Evolutionary conservation across 2,113 vertebrate species (phyloP).

Genomic region (Peromyscus polionotus): DNA sequence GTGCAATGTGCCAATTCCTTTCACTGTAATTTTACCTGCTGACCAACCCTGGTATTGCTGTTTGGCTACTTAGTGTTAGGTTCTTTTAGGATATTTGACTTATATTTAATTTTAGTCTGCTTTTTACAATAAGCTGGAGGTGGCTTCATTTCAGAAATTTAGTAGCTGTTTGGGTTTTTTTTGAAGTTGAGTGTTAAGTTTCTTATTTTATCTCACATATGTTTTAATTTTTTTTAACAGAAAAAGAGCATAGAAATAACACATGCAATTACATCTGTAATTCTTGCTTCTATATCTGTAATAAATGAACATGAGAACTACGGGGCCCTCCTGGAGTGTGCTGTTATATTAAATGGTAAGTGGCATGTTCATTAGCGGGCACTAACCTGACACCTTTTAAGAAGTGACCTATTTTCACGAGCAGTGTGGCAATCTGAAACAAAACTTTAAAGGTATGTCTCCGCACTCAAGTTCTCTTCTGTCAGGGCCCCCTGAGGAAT

Average conservation of each 20-base stretch:
- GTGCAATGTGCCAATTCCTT: not conserved
- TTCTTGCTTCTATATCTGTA: constrained; percentile 88
- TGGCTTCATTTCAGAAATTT: constrained; percentile 26
- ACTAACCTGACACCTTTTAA: too few species aligned
- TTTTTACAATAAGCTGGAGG: constrained; percentile 38
- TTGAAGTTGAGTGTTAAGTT: constrained; percentile 50
- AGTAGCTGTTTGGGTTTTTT: constrained; percentile 11
- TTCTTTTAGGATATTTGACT: not conserved
- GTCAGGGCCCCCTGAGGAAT: not conserved
- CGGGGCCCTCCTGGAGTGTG: constrained; percentile 89
- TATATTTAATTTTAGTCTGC: constrained; percentile 5
- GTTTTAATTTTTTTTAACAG: constrained; percentile 81
- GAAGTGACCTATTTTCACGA: not conserved
- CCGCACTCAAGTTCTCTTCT: not conserved
- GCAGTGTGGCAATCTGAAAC: not conserved
- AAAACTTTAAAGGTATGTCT: not conserved
- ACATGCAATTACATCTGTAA: constrained; percentile 90
- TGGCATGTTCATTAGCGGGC: fast-evolving
- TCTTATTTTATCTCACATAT: constrained; percentile 29
- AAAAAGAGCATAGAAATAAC: constrained; percentile 89
- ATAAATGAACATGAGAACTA: constrained; percentile 91
- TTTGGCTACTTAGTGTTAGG: not conserved
- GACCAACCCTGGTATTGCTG: fast-evolving
- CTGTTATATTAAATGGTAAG: constrained; percentile 91
- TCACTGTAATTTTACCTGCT: not conserved